Conservation (phyloP, 2,113 vertebrate genomes). For the Strigops habroptila region DNA sequence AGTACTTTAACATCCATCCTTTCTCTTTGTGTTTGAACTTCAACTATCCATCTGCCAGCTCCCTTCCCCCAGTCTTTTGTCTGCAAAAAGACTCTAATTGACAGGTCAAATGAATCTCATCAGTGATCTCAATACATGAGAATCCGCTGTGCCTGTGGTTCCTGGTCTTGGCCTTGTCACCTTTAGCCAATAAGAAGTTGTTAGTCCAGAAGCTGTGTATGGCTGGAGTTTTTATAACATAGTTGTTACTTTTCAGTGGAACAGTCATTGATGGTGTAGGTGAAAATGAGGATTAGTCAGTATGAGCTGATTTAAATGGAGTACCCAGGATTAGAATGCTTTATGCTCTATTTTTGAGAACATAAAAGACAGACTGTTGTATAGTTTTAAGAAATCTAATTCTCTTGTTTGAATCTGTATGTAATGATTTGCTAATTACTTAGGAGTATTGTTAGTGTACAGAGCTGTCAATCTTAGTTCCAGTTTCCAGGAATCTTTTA, state of each 20-base stretch:
- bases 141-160: background rate
- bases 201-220: background rate
- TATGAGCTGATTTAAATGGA: background rate
- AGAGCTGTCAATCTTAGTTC: background rate
- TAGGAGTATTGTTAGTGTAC: background rate
- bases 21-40: slow-evolving; percentile 24
- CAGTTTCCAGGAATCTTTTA: background rate
- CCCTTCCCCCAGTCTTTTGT: slow-evolving; percentile 55
- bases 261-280: background rate
- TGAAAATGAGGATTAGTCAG: background rate
- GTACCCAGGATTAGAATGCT: background rate
- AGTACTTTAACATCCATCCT: background rate
- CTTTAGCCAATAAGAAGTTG: background rate
- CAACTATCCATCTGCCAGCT: background rate
- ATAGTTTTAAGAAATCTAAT: background rate
- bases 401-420: background rate
- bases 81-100: slow-evolving; percentile 48
- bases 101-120: slow-evolving; percentile 32
- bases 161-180: slow-evolving; percentile 36
- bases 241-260: background rate
- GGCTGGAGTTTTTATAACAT: background rate
- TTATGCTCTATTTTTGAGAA: background rate
- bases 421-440: background rate
- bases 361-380: background rate
- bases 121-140: slow-evolving; percentile 36